phyloP scores from a whole-genome alignment of 2,113 vertebrate genomes.

The Tychaedon coryphoeus region DNA sequence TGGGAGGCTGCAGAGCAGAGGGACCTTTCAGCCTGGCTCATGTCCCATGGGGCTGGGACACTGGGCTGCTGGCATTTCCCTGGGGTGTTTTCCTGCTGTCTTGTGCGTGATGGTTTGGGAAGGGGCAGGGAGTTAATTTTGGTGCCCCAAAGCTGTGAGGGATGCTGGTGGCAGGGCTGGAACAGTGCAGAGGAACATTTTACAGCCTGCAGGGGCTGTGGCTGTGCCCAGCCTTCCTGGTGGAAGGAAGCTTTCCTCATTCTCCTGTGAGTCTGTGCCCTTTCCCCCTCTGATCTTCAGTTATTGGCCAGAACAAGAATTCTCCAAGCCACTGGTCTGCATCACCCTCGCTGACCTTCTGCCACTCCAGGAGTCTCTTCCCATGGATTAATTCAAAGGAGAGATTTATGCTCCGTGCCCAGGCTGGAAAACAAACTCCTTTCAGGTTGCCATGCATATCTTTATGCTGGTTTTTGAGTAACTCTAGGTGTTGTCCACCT shows the following conservation, averaged over 20 bases:
- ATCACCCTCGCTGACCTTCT: neutral
- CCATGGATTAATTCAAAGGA: constrained; percentile 7
- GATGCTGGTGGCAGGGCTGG: neutral
- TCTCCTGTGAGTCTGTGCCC: rapidly evolving
- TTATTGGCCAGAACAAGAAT: neutral
- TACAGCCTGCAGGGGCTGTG: neutral
- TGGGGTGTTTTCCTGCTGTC: neutral
- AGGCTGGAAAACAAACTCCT: neutral
- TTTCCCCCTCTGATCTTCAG: neutral
- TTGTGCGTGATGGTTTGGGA: neutral
- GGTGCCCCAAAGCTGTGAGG: neutral
- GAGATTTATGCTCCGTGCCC: neutral
- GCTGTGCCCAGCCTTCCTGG: rapidly evolving
- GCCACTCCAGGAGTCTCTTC: neutral
- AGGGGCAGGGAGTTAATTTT: neutral
- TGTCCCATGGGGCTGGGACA: rapidly evolving
- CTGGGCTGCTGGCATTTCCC: neutral
- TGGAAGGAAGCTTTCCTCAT: neutral
- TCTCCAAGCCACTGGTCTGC: constrained; percentile 26
- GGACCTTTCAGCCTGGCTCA: neutral
- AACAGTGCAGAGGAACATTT: rapidly evolving
- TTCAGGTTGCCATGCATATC: neutral
- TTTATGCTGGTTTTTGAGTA: neutral
- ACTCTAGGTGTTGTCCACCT: neutral
- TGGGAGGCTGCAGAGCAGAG: rapidly evolving